Evolutionary conservation across 2,797 vertebrate species (phyloP).

Genomic region (Sternotherus odoratus): DNA sequence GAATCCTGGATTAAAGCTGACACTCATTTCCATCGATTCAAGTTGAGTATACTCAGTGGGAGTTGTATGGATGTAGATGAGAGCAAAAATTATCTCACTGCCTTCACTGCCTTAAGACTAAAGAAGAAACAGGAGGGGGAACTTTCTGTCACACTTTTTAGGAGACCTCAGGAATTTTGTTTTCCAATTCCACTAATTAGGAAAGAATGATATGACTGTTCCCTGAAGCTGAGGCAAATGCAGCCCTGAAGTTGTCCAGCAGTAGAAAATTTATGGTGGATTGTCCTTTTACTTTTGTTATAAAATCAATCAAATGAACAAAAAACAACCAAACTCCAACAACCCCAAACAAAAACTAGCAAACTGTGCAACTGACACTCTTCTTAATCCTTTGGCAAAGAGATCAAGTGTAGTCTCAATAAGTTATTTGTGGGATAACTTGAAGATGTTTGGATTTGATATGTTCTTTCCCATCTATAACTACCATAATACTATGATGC

Average conservation of each 20-base stretch:
- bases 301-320: neutral
- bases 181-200: neutral
- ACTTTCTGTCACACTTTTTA: conserved; percentile 4
- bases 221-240: neutral
- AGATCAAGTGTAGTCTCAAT: neutral
- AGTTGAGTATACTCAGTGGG: neutral
- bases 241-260: neutral
- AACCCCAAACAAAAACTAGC: neutral
- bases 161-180: neutral
- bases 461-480: neutral
- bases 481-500: neutral
- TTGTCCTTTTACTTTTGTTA: neutral
- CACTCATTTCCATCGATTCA: neutral
- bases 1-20: neutral
- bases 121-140: neutral
- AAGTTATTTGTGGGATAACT: neutral
- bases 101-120: neutral
- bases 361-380: neutral
- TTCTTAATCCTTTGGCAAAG: neutral
- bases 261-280: neutral
- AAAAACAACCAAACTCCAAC: too few species aligned
- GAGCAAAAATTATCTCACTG: neutral
- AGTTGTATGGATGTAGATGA: neutral
- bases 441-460: neutral
- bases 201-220: neutral